phyloP scores from a whole-genome alignment of 2,113 vertebrate species.

The Crotalus viridis region DNA sequence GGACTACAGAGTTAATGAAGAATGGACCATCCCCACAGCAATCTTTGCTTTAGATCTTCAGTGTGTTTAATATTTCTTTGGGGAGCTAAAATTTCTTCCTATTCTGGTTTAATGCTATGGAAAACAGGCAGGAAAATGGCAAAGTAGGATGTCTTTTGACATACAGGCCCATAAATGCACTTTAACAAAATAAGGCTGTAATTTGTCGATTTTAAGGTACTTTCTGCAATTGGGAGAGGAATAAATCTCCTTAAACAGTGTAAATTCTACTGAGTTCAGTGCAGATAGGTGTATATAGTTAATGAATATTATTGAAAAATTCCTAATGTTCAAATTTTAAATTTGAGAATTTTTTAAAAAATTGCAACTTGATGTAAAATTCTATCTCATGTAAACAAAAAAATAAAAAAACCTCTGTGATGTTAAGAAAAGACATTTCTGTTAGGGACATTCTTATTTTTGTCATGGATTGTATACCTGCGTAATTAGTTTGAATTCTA shows the following conservation, averaged over 20 bases:
- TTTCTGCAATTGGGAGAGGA: not conserved
- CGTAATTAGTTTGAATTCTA: not conserved
- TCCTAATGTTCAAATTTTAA: not conserved
- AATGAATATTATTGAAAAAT: not conserved
- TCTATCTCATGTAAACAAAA: not conserved
- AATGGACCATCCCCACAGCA: not conserved
- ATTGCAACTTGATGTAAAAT: not conserved
- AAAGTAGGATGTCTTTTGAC: not conserved
- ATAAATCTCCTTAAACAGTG: not conserved
- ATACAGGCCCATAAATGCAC: not conserved
- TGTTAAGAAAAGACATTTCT: not conserved
- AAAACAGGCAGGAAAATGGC: not conserved
- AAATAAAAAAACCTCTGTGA: not conserved
- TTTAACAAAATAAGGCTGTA: not conserved
- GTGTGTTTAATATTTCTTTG: not conserved
- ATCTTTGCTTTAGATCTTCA: not conserved
- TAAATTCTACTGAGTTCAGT: not conserved
- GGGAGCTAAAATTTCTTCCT: not conserved
- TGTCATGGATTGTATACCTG: not conserved
- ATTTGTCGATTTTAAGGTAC: not conserved
- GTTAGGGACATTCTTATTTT: not conserved
- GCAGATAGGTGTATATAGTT: not conserved
- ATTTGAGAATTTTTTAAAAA: not conserved
- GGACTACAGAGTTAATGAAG: not conserved
- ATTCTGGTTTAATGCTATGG: not conserved